Evolutionary conservation across 2,113 vertebrate species (phyloP).

Genomic region (Cheilinus undulatus): DNA sequence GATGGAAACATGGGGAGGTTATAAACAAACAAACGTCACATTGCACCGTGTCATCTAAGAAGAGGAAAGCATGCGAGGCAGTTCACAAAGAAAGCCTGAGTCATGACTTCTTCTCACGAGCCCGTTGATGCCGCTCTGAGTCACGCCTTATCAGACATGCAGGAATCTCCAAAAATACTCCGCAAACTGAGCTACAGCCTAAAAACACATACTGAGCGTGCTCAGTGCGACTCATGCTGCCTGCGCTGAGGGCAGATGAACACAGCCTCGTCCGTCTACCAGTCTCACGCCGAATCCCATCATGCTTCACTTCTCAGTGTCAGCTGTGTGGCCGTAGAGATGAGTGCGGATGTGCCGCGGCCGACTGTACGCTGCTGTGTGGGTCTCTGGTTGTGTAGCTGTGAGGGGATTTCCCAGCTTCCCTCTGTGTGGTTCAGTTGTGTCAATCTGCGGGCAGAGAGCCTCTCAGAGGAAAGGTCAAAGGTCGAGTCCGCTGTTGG

Average conservation of each 20-base stretch:
- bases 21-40: background rate
- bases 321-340: conserved; percentile 5
- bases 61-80: background rate
- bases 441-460: background rate
- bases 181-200: background rate
- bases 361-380: conserved; percentile 8
- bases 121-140: background rate
- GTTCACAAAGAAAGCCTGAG: background rate
- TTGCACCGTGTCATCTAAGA: background rate
- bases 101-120: conserved; percentile 3
- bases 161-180: background rate
- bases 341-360: conserved; percentile 17
- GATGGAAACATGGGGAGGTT: background rate
- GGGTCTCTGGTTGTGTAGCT: conserved; percentile 26
- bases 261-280: background rate
- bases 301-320: background rate
- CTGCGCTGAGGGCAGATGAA: background rate
- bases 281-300: conserved; percentile 12
- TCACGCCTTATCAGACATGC: background rate
- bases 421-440: background rate
- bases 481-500: background rate
- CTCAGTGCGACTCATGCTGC: background rate
- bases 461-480: background rate
- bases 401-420: conserved; percentile 29
- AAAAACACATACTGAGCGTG: conserved; percentile 11